Evolutionary conservation across 2,888 invertebrate genomes (phyloP).

Genomic region (Drosophila setosimentum): DNA sequence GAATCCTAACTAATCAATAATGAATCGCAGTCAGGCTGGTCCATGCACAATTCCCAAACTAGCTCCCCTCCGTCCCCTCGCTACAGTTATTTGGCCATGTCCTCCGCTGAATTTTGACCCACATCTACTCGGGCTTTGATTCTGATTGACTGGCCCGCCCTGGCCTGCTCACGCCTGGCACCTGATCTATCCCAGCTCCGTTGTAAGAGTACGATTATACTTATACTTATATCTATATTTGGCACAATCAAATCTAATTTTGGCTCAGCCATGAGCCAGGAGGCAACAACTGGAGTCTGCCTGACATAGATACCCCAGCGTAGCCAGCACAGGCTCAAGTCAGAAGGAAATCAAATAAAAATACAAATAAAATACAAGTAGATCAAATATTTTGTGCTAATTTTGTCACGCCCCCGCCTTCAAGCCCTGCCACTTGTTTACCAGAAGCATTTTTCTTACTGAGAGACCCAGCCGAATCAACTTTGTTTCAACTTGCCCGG

Average conservation of each 20-base stretch:
- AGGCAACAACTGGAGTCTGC: neutral
- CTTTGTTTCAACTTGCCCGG: conserved; percentile 60
- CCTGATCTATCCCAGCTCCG: conserved; percentile 32
- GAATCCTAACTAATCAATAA: conserved; percentile 23
- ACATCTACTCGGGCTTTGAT: conserved; percentile 13
- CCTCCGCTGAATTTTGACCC: conserved; percentile 2
- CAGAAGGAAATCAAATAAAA: conserved; percentile 23
- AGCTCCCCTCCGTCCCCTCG: neutral
- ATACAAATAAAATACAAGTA: conserved; percentile 18
- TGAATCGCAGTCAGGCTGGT: neutral
- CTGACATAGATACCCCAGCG: conserved; percentile 12
- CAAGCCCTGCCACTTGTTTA: neutral
- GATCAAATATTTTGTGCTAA: conserved; percentile 70
- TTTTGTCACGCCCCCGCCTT: conserved; percentile 54
- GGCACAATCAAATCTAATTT: conserved; percentile 22
- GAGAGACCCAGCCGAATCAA: conserved; percentile 51
- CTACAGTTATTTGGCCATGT: neutral
- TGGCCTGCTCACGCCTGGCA: conserved; percentile 6
- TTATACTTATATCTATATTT: conserved; percentile 26
- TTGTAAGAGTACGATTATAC: neutral
- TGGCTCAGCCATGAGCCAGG: neutral
- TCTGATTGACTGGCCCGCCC: conserved; percentile 42
- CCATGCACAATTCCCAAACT: neutral
- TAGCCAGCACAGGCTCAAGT: neutral
- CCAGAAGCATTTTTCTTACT: neutral